Evolutionary conservation across 2,113 vertebrate genomes (phyloP).

Genomic region (Phodopus roborovskii): DNA sequence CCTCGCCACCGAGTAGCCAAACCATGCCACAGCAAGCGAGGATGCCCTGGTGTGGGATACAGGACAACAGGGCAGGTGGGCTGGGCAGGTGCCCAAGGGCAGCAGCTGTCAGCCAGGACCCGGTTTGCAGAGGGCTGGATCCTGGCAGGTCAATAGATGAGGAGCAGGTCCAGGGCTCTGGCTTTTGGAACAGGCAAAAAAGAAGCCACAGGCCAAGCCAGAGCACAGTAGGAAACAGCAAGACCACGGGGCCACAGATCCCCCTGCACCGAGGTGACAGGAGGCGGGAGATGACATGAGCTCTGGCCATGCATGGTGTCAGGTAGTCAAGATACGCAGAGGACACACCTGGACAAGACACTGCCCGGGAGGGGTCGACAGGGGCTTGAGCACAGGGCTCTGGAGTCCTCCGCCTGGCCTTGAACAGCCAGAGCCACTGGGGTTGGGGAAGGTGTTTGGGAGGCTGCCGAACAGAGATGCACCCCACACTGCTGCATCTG

Average conservation of each 20-base stretch:
- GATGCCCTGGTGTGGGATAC: conserved; percentile 51
- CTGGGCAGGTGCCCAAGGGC: not conserved
- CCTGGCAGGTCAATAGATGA: not conserved
- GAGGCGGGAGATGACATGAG: conserved; percentile 47
- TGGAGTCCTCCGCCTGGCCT: not conserved
- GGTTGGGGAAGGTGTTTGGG: not conserved
- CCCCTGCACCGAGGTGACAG: conserved; percentile 16
- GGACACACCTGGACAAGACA: not conserved
- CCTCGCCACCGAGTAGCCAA: conserved; percentile 63
- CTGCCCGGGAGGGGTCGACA: not conserved
- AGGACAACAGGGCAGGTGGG: not conserved
- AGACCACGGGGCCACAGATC: not conserved
- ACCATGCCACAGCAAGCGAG: conserved; percentile 71
- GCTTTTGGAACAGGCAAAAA: conserved; percentile 9
- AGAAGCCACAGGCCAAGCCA: conserved; percentile 3
- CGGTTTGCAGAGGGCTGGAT: not conserved
- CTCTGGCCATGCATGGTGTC: conserved; percentile 63
- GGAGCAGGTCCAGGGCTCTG: not conserved
- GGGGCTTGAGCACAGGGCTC: conserved; percentile 32
- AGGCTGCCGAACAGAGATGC: not conserved
- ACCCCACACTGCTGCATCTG: not conserved
- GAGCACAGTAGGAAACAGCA: not conserved
- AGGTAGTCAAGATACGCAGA: conserved; percentile 33
- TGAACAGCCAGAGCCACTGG: not conserved
- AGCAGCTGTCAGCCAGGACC: not conserved